Evolutionary conservation across 2,113 vertebrate genomes (phyloP), one percentile per base, ranked within the genome.

Genomic region (Scolopax mira): DNA sequence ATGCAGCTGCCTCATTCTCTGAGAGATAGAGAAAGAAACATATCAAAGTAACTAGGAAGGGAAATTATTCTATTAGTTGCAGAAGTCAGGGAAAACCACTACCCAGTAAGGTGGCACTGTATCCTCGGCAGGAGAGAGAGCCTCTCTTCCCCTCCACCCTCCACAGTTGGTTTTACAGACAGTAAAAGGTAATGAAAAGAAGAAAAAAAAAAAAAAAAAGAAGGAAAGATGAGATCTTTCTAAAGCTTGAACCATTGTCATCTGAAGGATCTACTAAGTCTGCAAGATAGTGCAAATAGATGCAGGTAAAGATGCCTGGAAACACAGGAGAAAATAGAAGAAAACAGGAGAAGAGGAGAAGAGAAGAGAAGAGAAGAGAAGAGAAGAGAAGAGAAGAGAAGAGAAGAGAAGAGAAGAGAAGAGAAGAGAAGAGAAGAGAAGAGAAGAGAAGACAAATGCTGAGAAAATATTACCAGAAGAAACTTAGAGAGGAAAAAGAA

Each of bases 41-140:
- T 79, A 95, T 83, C 88, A 80, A 88, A 92, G 72, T 62, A 78
- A 61, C 57, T 60, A 52, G 51, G 42, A 82, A 69, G 39, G 18
- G 8, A 88, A 92, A 88, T 90, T 52, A 83, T 84, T 85, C 75
- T 90, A 96, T 91, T 95, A 96, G 48, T 39, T 71, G 14, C 23
- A 81, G 72, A 67, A 90, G 60, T 74, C 51, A 60, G 35, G 25
- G 27, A 80, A 89, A 88, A 90, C 4, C 14, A 33, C 48, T 71
- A 62, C 55, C 67, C 71, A 73, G 51, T 49, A 70, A 48, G 15
- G 35, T 46, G 48, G 13, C 30, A 78, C 11, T 22, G 15, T 74
- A 52, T 81, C 19, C 21, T 78, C 31, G 19, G 35, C 67, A 49
- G 27, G 31, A 90, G 52, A 23, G 11, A 66, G 7, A 65, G 8